These are phyloP conservation scores for Octodonta nipae DNA, from an alignment of 2,888 invertebrate genomes.

Conservation along the genomic window DNA sequence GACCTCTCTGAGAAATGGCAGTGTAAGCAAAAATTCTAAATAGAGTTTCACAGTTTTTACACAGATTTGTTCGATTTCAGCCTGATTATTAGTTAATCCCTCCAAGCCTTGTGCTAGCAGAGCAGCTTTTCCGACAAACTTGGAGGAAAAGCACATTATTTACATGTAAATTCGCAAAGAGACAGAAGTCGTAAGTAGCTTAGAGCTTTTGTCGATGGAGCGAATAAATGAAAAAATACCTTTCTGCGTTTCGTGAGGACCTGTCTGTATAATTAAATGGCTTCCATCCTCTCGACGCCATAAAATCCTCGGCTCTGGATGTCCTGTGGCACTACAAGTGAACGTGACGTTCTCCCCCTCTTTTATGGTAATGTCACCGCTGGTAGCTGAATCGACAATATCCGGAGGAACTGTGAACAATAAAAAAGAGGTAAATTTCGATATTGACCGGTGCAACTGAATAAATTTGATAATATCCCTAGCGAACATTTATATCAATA, in stretches of 20 bases:
- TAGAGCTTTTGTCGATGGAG: too few relatives aligned
- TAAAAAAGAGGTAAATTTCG: constrained; percentile 7
- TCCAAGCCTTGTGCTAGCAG: too few relatives aligned
- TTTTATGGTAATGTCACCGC: constrained; percentile 45
- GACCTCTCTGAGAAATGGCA: too few relatives aligned
- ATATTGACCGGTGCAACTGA: constrained; percentile 5
- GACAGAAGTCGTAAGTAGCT: too few relatives aligned
- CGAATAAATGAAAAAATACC: constrained; percentile 24
- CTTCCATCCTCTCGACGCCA: constrained; percentile 48
- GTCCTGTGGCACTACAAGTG: constrained; percentile 44
- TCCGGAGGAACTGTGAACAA: constrained; percentile 50
- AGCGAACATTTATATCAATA: too few relatives aligned
- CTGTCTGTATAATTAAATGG: constrained; percentile 26
- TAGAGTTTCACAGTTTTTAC: too few relatives aligned
- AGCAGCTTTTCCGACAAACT: too few relatives aligned
- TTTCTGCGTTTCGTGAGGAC: constrained; percentile 32
- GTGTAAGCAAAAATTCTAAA: too few relatives aligned
- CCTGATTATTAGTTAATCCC: too few relatives aligned
- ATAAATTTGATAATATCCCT: constrained; percentile 1
- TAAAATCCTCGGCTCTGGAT: constrained; percentile 43
- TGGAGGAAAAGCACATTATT: too few relatives aligned
- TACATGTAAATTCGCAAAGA: too few relatives aligned
- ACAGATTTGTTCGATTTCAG: too few relatives aligned
- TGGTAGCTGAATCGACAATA: constrained; percentile 46
- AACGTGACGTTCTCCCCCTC: constrained; percentile 50